Percentiles rank a stretch among this genome's conserved stretches.
Evolutionary conservation across 2,113 vertebrate genomes (phyloP).

Genomic region (Pithys albifrons): DNA sequence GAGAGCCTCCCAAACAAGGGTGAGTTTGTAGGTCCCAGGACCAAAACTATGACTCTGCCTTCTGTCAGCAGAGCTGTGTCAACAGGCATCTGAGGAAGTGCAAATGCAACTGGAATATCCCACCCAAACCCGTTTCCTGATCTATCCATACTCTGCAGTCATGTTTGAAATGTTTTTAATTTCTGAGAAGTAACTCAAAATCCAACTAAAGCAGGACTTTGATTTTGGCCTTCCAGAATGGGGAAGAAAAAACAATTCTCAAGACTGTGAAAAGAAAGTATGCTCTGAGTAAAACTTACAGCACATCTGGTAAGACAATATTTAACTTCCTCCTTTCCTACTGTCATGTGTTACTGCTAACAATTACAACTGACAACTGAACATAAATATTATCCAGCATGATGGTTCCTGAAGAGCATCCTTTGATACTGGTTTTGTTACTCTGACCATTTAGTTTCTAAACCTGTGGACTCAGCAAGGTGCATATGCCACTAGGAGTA

Average conservation of each 20-base stretch:
- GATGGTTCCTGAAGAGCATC: background rate
- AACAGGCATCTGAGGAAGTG: background rate
- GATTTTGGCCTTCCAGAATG: accelerated
- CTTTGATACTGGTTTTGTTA: background rate
- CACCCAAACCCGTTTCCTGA: background rate
- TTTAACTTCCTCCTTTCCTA: background rate
- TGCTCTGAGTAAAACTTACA: background rate
- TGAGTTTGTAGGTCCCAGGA: background rate
- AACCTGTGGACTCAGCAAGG: background rate
- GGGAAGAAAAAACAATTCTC: background rate
- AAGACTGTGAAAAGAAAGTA: background rate
- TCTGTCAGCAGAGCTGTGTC: background rate
- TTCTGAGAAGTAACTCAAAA: background rate
- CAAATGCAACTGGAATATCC: background rate
- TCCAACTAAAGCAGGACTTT: background rate
- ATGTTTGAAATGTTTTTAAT: background rate
- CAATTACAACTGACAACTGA: background rate
- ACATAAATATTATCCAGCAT: background rate
- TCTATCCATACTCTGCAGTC: background rate
- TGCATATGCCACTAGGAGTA: background rate
- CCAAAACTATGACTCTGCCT: background rate
- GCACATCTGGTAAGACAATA: background rate
- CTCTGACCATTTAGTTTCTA: background rate
- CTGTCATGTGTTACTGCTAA: background rate
- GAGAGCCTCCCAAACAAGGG: background rate